Percentiles rank a stretch among this genome's conserved stretches.
Conservation (phyloP, 2,888 invertebrate genomes). For the Andrena hattorfiana region DNA sequence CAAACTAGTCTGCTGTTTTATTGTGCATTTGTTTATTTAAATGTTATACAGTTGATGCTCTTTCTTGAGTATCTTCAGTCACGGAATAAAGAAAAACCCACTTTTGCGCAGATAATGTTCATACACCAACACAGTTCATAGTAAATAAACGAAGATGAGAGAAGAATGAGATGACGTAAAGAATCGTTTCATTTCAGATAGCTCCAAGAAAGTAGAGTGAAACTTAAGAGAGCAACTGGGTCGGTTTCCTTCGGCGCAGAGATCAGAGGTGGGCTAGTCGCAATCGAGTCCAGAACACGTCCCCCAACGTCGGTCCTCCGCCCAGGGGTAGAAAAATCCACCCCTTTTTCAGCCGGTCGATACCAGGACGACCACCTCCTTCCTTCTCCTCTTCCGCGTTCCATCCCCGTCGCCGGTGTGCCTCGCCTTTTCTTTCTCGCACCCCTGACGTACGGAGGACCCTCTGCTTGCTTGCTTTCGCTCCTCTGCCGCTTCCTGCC, state of each 20-base stretch:
- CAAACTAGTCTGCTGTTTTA: no score
- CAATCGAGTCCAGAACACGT: slow-evolving; percentile 71
- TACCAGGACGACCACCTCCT: slow-evolving; percentile 79
- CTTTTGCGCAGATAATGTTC: not conserved
- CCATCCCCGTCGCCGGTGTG: slow-evolving; percentile 66
- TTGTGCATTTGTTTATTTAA: no score
- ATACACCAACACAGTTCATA: not conserved
- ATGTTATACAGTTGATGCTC: no score
- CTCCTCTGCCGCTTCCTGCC: slow-evolving; percentile 77
- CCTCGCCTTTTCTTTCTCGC: slow-evolving; percentile 76
- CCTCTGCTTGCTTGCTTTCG: slow-evolving; percentile 64
- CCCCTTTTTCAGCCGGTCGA: slow-evolving; percentile 83
- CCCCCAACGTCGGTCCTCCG: slow-evolving; percentile 71
- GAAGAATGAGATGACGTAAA: not conserved
- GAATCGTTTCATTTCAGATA: slow-evolving; percentile 13
- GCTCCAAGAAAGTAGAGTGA: slow-evolving; percentile 17
- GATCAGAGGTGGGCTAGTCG: slow-evolving; percentile 70
- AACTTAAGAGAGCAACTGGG: slow-evolving; percentile 11
- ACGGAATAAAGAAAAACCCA: no score
- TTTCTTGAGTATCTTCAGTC: no score
- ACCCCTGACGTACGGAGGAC: slow-evolving; percentile 52
- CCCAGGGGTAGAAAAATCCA: slow-evolving; percentile 81
- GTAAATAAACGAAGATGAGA: slow-evolving; percentile 4
- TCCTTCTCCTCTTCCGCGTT: slow-evolving; percentile 68
- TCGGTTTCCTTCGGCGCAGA: slow-evolving; percentile 41